A percentile compares a stretch with the other conserved stretches of the same genome.
These are phyloP conservation scores for Orthosia cruda DNA, from an alignment of 2,888 invertebrate genomes.

Conservation along the genomic window DNA sequence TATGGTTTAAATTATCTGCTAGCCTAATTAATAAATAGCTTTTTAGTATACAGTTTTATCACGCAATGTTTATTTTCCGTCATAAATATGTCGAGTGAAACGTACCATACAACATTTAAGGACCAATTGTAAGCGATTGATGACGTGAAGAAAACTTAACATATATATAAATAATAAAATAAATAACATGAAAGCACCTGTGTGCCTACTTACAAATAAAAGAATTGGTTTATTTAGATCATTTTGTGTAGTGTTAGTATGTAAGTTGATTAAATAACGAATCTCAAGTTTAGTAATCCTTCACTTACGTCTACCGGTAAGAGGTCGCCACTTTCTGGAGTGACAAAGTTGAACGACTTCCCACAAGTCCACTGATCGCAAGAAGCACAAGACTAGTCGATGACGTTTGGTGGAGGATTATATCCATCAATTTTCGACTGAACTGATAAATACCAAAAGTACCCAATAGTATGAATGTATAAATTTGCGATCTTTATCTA, in stretches of 20 bases:
- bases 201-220: neutral
- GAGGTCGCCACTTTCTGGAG: too few species aligned
- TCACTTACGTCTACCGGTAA: too few species aligned
- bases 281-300: too few species aligned
- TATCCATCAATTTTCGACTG: neutral
- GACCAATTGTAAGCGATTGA: neutral
- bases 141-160: slow-evolving; percentile 1
- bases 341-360: too few species aligned
- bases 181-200: too few species aligned
- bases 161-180: too few species aligned
- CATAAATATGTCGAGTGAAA: slow-evolving; percentile 5
- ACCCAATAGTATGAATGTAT: too few species aligned
- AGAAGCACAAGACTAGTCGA: neutral
- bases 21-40: slow-evolving; percentile 1
- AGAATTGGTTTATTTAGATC: too few species aligned
- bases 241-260: too few species aligned
- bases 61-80: slow-evolving; percentile 21
- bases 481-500: neutral
- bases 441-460: neutral
- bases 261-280: too few species aligned
- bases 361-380: neutral
- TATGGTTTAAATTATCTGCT: neutral
- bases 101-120: slow-evolving; percentile 17
- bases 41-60: slow-evolving; percentile 24
- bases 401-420: neutral